Base-by-base conservation (phyloP, 1,140 invertebrate genomes). In the Cecropterus lyciades region DNA sequence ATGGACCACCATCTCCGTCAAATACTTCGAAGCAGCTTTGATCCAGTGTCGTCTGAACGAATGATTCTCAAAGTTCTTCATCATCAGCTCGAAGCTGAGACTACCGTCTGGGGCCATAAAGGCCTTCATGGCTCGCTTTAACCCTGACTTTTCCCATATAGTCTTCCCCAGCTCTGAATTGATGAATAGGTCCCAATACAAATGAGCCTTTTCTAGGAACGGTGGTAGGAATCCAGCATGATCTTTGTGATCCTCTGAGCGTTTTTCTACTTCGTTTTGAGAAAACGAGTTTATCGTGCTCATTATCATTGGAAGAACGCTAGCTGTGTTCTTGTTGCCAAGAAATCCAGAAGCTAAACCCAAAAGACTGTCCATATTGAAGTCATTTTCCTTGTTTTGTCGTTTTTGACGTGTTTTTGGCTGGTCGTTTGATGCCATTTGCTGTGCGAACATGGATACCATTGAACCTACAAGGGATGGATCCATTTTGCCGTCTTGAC, bases 181-280 rank as follows among this genome's bases (percentile, higher is more conserved):
- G 4, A 95, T 95, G 77, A 97, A 97, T 46, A 96, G 94, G 67
- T 97, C 96, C 94, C 96, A 96, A 74, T 96, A 94, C 0, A 96
- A 84, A 76, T 96, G 95, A 0, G 95, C 71, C 57, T 95, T 95
- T 74, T 96, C 96, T 37, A 97, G 73, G 73, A 96, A 93, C 0
- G 96, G 96, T 0, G 96, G 96, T 65, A 97, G 84, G 68, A 95
- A 95, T 86, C 94, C 94, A 0, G 95, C 94, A 62, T 96, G 95
- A n/a, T 93, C 94, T n/a, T 94, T 93, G 69, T 96, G 95, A 17
- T 94, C 94, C 40, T 95, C 93, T 33, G 93, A 94, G 30, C 86
- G 92, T 77, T 87, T 89, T 42, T 93, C 79, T 0, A 87, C 88
- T 70, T 93, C 93, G 15, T 88, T 93, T 16, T 93, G 93, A 2